Conservation (phyloP, 1,140 invertebrate genomes). For the Euura saliciscinereae region DNA sequence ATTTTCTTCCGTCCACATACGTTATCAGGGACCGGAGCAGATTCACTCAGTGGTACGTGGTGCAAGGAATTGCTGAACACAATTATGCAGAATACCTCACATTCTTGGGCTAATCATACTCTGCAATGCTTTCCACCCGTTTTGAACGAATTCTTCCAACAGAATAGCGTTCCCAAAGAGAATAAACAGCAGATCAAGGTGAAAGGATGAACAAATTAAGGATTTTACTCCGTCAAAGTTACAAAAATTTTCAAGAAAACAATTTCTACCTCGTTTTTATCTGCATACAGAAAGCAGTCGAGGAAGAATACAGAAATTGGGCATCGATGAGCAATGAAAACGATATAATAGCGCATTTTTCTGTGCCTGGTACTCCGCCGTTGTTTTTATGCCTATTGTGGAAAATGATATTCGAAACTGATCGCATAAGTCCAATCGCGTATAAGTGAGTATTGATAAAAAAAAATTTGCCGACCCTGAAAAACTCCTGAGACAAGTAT, state of each 20-base stretch:
- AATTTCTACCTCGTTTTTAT: slow-evolving; percentile 22
- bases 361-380: slow-evolving; percentile 84
- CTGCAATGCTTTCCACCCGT: slow-evolving; percentile 89
- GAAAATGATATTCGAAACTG: slow-evolving; percentile 95
- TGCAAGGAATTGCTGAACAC: slow-evolving; percentile 89
- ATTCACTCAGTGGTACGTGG: slow-evolving; percentile 77
- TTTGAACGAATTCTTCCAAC: slow-evolving; percentile 85
- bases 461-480: slow-evolving; percentile 8
- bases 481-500: background rate
- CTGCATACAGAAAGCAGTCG: slow-evolving; percentile 75
- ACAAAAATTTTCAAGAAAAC: no score
- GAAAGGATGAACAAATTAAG: background rate
- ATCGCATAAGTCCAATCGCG: slow-evolving; percentile 89
- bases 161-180: slow-evolving; percentile 84
- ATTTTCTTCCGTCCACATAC: background rate
- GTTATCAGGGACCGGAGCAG: slow-evolving; percentile 59
- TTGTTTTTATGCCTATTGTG: slow-evolving; percentile 92
- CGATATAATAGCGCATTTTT: slow-evolving; percentile 95
- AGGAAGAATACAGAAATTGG: slow-evolving; percentile 96
- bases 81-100: slow-evolving; percentile 93
- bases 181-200: slow-evolving; percentile 87
- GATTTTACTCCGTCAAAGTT: no score
- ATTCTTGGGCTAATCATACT: slow-evolving; percentile 93
- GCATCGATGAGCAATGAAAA: slow-evolving; percentile 96
- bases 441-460: slow-evolving; percentile 77